Evolutionary conservation across 2,888 invertebrate genomes (phyloP), one percentile per base, ranked within the genome.

Genomic region (Cosmia trapezina): DNA sequence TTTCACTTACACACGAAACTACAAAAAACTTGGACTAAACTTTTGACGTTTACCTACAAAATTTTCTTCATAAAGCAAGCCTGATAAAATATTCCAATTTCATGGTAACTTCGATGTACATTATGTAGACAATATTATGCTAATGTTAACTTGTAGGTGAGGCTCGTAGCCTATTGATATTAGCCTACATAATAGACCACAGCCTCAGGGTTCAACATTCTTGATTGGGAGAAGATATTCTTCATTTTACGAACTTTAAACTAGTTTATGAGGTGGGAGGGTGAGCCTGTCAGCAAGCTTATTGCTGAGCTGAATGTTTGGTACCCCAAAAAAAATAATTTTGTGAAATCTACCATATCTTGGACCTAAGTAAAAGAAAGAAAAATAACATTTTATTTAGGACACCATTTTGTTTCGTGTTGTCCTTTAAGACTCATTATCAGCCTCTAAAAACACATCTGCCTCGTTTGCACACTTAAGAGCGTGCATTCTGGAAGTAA

Each of bases 91-190:
- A 82, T 73, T 71, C 75, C 45, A 64, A 57, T 84, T 78, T 73
- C 66, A 14, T 28, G 66, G 64, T 62, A 85, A 79, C 70, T 72
- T 81, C 78, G 77, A 81, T 80, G 64, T 81, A 81, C 86, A 91
- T 91, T 91, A 91, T 88, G 88, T 85, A 92, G 86, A 89, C 91
- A 92, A 92, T 92, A 91, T 89, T 88, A 91, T 92, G 92, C 81
- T 90, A 91, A 92, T 92, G 66, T 59, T 59, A 75, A 73, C 62
- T 83, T 81, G 83, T 84, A 84, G 83, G 76, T 78, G 76, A 67
- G 66, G 73, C 73, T 78, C 60, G 81, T 54, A 61, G 63, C 45
- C 57, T 76, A 83, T 70, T 69, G 80, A 75, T 81, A 76, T 76
- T 63, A 65, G 49, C 17, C 17, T 49, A 41, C 12, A 45, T 82